Evolutionary conservation across 2,797 vertebrate genomes (phyloP).

Genomic region (Garrulus glandarius): DNA sequence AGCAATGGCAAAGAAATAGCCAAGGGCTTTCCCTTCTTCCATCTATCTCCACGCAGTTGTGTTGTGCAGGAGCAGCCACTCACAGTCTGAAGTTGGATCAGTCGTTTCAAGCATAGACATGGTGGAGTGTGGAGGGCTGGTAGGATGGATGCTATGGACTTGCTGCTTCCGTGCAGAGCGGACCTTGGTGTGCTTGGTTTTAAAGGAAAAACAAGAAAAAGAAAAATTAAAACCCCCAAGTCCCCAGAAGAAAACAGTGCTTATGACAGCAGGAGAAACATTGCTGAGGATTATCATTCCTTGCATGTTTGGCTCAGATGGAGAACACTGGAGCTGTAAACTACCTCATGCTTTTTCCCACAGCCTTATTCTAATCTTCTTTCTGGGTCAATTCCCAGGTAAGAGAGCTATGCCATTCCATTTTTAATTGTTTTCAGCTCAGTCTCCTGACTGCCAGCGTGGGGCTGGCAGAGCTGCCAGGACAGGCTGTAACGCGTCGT

Average conservation of each 20-base stretch:
- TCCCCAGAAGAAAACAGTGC: not conserved
- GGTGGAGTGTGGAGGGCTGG: not conserved
- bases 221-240: not conserved
- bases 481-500: not conserved
- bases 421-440: constrained; percentile 21
- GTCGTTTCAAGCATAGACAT: fast-evolving
- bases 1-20: not conserved
- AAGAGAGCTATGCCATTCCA: not conserved
- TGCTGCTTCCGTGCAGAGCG: fast-evolving
- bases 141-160: fast-evolving
- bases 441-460: not conserved
- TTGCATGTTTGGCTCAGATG: not conserved
- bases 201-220: not conserved
- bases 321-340: not conserved
- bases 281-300: not conserved
- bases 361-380: not conserved
- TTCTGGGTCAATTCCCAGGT: constrained; percentile 36
- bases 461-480: not conserved
- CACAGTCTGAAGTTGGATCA: fast-evolving
- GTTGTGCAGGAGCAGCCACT: not conserved
- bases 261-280: not conserved
- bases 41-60: fast-evolving
- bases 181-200: not conserved
- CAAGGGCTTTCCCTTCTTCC: not conserved
- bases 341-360: not conserved